Conservation (phyloP, 2,113 vertebrate genomes). For the Pituophis catenifer region DNA sequence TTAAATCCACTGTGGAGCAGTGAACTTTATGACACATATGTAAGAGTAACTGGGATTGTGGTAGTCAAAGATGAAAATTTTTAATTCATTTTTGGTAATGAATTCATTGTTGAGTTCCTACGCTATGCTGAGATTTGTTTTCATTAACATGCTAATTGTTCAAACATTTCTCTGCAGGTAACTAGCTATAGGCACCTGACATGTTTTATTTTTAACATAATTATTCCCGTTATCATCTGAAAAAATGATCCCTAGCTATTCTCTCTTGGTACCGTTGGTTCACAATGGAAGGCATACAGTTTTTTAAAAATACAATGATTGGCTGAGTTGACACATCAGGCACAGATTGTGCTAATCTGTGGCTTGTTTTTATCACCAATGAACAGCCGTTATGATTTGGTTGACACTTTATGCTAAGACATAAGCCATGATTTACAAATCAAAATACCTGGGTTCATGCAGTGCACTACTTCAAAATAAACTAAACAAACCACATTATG, state of each 20-base stretch:
- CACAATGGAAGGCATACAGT: background rate
- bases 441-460: background rate
- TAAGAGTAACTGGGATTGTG: background rate
- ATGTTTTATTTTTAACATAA: slow-evolving; percentile 10
- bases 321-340: background rate
- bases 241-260: background rate
- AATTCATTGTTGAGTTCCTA: background rate
- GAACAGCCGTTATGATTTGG: background rate
- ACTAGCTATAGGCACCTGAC: background rate
- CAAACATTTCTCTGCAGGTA: background rate
- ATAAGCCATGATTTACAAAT: background rate
- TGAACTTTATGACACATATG: background rate
- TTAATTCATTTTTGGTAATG: background rate
- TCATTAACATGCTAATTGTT: background rate
- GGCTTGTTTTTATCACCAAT: background rate
- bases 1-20: background rate
- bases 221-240: background rate
- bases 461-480: background rate
- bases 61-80: background rate
- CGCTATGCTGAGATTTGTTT: background rate
- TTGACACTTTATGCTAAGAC: background rate
- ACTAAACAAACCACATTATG: background rate
- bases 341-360: background rate
- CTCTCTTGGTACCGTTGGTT: background rate
- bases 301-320: background rate